Evolutionary conservation across 1,140 invertebrate species (phyloP).

Genomic region (Adoxophyes honmai): DNA sequence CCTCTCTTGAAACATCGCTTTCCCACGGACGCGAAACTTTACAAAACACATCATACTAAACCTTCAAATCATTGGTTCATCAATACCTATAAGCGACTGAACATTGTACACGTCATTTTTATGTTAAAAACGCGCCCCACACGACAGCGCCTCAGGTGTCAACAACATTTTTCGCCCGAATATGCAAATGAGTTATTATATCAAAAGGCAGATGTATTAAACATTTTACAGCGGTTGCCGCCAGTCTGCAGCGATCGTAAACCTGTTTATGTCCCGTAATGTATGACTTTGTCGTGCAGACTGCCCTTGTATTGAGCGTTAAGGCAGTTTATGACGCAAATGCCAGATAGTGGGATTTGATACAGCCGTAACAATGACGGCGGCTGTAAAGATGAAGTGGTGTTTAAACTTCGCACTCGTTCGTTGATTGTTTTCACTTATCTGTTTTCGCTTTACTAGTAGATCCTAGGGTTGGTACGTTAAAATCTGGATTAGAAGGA

Average conservation of each 20-base stretch:
- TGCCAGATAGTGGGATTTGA: conserved; percentile 9
- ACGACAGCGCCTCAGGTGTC: neutral
- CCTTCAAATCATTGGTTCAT: no score
- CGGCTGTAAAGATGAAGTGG: neutral
- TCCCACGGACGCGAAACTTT: no score
- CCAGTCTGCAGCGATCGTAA: conserved; percentile 8
- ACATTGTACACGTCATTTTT: no score
- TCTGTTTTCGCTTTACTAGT: no score
- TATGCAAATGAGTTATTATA: conserved; percentile 14
- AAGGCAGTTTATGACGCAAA: conserved; percentile 7
- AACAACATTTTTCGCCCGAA: neutral
- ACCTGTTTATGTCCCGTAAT: neutral
- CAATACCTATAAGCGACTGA: no score
- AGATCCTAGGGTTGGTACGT: no score
- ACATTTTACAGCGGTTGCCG: conserved; percentile 9
- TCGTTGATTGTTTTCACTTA: no score
- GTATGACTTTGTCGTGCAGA: neutral
- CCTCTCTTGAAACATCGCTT: no score
- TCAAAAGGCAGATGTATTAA: conserved; percentile 12
- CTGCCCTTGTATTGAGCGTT: neutral
- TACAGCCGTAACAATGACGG: neutral
- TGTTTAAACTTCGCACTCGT: no score
- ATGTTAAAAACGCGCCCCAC: no score
- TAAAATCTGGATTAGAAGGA: no score
- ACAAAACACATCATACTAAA: no score